These are phyloP conservation scores for Phrynocephalus vlangalii DNA, from an alignment of 2,797 vertebrate genomes.

Conservation along the genomic window DNA sequence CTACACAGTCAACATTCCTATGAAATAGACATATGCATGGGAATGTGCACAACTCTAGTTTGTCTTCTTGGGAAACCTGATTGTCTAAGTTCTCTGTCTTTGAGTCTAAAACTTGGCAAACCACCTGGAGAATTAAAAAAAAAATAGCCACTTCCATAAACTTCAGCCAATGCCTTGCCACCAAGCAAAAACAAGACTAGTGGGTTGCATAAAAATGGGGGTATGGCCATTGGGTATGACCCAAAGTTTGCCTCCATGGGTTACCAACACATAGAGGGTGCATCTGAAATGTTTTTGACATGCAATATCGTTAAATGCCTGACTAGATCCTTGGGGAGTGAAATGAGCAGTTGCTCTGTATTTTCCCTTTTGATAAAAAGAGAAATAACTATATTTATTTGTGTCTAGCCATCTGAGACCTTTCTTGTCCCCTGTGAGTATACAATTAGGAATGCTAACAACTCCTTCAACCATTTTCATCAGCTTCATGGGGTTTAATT, in stretches of 20 bases:
- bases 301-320: not conserved
- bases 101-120: too few relatives aligned
- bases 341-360: not conserved
- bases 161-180: too few relatives aligned
- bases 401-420: not conserved
- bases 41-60: too few relatives aligned
- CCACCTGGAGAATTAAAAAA: too few relatives aligned
- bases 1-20: too few relatives aligned
- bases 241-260: not conserved
- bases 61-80: too few relatives aligned
- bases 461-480: slow-evolving; percentile 14
- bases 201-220: not conserved
- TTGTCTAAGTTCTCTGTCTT: too few relatives aligned
- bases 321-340: not conserved
- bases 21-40: too few relatives aligned
- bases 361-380: not conserved
- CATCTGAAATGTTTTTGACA: not conserved
- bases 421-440: not conserved
- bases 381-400: not conserved
- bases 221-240: not conserved
- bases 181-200: too few relatives aligned
- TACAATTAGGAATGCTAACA: slow-evolving; percentile 16
- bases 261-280: not conserved
- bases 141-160: too few relatives aligned
- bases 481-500: slow-evolving; percentile 26